A percentile compares a stretch with the other conserved stretches of the same genome.
phyloP scores from a whole-genome alignment of 1,140 invertebrate species.

The Diabrotica undecimpunctata region DNA sequence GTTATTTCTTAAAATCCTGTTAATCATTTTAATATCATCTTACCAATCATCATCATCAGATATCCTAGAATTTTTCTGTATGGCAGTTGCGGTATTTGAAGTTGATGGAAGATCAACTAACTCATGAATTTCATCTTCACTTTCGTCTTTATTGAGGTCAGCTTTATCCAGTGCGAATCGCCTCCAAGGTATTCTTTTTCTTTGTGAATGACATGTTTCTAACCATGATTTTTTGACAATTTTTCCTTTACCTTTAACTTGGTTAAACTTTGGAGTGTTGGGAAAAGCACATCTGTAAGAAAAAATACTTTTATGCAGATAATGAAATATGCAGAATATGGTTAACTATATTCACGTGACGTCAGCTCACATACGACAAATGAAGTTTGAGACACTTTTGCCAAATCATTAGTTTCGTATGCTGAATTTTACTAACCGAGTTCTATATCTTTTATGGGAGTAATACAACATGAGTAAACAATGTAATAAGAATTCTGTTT shows the following conservation, averaged over 20 bases:
- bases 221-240: slow-evolving; percentile 79
- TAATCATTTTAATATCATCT: background rate
- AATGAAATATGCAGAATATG: background rate
- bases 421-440: too few species aligned
- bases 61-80: too few species aligned
- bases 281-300: slow-evolving; percentile 74
- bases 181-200: slow-evolving; percentile 69
- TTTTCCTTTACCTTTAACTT: slow-evolving; percentile 65
- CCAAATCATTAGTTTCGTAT: too few species aligned
- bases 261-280: slow-evolving; percentile 82
- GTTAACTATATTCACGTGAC: too few species aligned
- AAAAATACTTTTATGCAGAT: slow-evolving; percentile 1
- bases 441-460: too few species aligned
- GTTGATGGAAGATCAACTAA: background rate
- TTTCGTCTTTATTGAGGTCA: slow-evolving; percentile 49
- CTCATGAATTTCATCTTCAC: slow-evolving; percentile 53
- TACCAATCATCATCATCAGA: slow-evolving; percentile 25
- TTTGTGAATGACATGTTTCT: slow-evolving; percentile 60
- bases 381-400: too few species aligned
- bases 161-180: slow-evolving; percentile 57
- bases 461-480: too few species aligned
- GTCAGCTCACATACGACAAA: too few species aligned
- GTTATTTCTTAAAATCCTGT: too few species aligned
- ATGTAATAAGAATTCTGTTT: too few species aligned
- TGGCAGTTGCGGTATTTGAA: background rate